phyloP scores from a whole-genome alignment of 2,888 invertebrate genomes.

The Atherix ibis region DNA sequence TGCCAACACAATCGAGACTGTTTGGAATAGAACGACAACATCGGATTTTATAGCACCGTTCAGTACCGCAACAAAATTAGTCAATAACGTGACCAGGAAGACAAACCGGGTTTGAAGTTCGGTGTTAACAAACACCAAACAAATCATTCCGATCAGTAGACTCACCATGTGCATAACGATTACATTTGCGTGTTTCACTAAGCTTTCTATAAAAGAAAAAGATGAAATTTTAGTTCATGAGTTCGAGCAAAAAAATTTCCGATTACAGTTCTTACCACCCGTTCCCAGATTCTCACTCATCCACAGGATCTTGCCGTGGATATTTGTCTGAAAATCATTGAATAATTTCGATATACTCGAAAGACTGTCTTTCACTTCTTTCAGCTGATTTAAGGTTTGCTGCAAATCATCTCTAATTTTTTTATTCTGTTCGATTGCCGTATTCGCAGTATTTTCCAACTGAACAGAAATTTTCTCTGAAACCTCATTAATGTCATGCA shows the following conservation, averaged over 20 bases:
- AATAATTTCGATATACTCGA: conserved; percentile 14
- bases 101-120: conserved; percentile 3
- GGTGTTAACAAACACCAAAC: conserved; percentile 10
- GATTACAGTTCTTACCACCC: conserved; percentile 5
- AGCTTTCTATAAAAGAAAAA: conserved; percentile 4
- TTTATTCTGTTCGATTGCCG: conserved; percentile 26
- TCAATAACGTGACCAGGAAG: conserved; percentile 4
- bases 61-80: conserved; percentile 6
- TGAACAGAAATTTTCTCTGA: conserved; percentile 27
- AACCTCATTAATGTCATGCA: conserved; percentile 38
- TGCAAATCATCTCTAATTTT: conserved; percentile 35
- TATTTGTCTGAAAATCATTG: conserved; percentile 3
- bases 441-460: conserved; percentile 5
- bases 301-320: conserved; percentile 5
- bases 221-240: neutral
- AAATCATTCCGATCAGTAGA: conserved; percentile 10
- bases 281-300: conserved; percentile 6
- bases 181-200: conserved; percentile 2
- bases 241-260: neutral
- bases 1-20: conserved; percentile 3
- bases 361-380: conserved; percentile 38
- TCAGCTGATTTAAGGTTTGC: conserved; percentile 34
- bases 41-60: conserved; percentile 5
- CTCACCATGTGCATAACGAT: conserved; percentile 6
- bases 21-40: conserved; percentile 5